Evolutionary conservation across 2,888 invertebrate genomes (phyloP), one percentile per base, ranked within the genome.

Genomic region (Drosophila borealis): DNA sequence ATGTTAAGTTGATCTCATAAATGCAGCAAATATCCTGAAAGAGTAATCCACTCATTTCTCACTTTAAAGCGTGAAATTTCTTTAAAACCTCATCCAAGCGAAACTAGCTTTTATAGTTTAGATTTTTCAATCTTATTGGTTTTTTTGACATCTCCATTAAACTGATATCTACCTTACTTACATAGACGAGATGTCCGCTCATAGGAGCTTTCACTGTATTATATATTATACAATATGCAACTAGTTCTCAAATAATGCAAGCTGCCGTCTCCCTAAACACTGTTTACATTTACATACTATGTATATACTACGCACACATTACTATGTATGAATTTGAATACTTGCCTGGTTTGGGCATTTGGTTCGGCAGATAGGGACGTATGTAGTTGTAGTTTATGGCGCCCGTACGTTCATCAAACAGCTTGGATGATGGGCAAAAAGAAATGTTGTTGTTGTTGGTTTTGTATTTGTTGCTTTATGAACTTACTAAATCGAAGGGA

Each of bases 401-500:
- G 29, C 87, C 85, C 48, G 81, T 81, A 46, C 89, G 81, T 67
- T 89, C 87, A 76, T 90, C 88, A 46, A 88, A 87, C 25, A 90
- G 70, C 89, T 90, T 37, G 44, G 41, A 37, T 59, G 37, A 19
- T 36, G 13, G 49, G 25, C 36, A 45, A 57, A 10, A 29, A 25
- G n/a, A 37, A 50, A 36, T 29, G 25, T 51, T 39, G 29, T 60
- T 42, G 36, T 33, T 42, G 21, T 42, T 64, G 37, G 42, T 59
- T 4, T 36, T 54, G 39, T 59, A 55, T 19, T 50, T 50, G 21
- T 29, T 41, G 17, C 37, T 50, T 42, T 59, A 14, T 8, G 19
- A 42, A 78, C 90, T 77, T 83, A 89, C 89, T 78, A 88, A 75
- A 74, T 90, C 88, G 70, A 90, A 89, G 33, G 85, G 81, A 77